These are phyloP conservation scores for Taphrorychus bicolor DNA, from an alignment of 2,888 invertebrate species.

Conservation along the genomic window DNA sequence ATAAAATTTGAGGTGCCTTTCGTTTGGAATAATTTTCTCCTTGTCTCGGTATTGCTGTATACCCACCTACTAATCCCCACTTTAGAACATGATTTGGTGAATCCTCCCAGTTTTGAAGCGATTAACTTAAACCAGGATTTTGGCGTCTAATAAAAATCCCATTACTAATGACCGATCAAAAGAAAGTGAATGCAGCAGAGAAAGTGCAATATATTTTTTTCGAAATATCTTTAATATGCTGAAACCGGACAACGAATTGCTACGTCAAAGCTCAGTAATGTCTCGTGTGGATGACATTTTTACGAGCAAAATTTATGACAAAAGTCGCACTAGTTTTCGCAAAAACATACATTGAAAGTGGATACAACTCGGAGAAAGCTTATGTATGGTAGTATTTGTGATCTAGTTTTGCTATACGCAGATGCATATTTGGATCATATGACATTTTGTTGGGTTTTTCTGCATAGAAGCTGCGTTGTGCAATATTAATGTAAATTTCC, in stretches of 20 bases:
- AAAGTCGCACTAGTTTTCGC: slow-evolving; percentile 3
- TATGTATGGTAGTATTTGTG: slow-evolving; percentile 8
- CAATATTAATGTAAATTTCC: too few relatives aligned
- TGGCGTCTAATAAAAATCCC: too few relatives aligned
- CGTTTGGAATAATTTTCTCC: not conserved
- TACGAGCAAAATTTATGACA: slow-evolving; percentile 1
- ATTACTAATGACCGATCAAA: too few relatives aligned
- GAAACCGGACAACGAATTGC: slow-evolving; percentile 13
- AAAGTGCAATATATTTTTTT: slow-evolving; percentile 21
- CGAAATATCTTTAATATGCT: slow-evolving; percentile 6
- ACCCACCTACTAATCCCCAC: not conserved
- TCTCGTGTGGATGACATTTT: not conserved
- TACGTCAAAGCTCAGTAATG: not conserved
- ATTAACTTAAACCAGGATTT: not conserved
- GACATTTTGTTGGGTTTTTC: too few relatives aligned
- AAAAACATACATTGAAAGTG: slow-evolving; percentile 7
- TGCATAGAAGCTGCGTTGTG: too few relatives aligned
- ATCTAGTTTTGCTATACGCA: slow-evolving; percentile 15
- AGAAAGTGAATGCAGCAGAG: slow-evolving; percentile 19
- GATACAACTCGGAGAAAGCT: slow-evolving; percentile 10
- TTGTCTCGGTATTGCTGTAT: not conserved
- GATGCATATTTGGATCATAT: too few relatives aligned
- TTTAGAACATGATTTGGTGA: not conserved
- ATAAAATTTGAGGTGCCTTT: not conserved
- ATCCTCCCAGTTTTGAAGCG: not conserved